Percentiles rank a stretch among this genome's conserved stretches.
phyloP scores from a whole-genome alignment of 2,888 invertebrate species.

The Cylloceria caligata region DNA sequence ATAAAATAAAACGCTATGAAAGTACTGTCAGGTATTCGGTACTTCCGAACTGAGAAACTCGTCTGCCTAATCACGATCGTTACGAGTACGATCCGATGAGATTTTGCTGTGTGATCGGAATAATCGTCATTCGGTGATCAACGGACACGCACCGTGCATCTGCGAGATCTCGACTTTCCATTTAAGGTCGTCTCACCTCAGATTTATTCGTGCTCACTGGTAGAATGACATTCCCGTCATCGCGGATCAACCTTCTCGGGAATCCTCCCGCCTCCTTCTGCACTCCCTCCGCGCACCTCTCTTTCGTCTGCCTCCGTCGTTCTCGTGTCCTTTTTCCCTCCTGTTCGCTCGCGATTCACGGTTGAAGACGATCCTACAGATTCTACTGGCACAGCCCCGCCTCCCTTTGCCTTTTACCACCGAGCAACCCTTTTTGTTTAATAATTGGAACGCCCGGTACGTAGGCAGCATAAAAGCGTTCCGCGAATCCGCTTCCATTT shows the following conservation, averaged over 20 bases:
- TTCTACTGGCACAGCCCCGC: conserved; percentile 51
- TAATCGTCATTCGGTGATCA: conserved; percentile 63
- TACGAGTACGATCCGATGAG: conserved; percentile 37
- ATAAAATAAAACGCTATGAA: conserved; percentile 1
- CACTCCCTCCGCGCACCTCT: conserved; percentile 46
- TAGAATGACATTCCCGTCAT: conserved; percentile 79
- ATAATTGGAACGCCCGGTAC: conserved; percentile 79
- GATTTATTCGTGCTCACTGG: conserved; percentile 73
- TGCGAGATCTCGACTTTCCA: conserved; percentile 69
- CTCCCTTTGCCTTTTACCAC: conserved; percentile 64
- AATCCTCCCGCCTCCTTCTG: conserved; percentile 67
- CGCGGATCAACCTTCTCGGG: conserved; percentile 78
- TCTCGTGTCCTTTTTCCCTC: conserved; percentile 46
- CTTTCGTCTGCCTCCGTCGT: conserved; percentile 32
- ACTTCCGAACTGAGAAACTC: conserved; percentile 47
- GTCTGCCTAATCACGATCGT: conserved; percentile 58
- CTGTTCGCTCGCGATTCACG: conserved; percentile 63
- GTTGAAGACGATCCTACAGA: conserved; percentile 56
- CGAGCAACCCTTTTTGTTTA: conserved; percentile 75
- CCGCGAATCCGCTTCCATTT: conserved; percentile 79
- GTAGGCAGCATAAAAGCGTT: conserved; percentile 75
- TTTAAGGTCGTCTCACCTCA: conserved; percentile 72
- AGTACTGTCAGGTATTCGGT: conserved; percentile 17
- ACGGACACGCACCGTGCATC: conserved; percentile 54
- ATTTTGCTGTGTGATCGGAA: conserved; percentile 66